These are phyloP conservation scores for Pteronura brasiliensis DNA, from an alignment of 2,113 vertebrate species.

Conservation along the genomic window DNA sequence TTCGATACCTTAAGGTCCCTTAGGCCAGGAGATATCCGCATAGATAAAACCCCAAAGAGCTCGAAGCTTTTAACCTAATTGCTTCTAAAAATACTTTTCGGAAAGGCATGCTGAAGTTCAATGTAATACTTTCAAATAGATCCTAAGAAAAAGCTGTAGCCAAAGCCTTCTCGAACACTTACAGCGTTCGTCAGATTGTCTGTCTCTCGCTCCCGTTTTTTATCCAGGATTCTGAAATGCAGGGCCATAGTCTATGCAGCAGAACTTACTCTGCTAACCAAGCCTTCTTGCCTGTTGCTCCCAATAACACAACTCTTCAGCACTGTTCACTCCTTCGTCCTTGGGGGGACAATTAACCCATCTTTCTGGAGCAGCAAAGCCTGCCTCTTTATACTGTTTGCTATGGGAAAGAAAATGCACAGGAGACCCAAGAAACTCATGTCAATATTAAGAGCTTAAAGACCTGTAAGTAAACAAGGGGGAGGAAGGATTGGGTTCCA, in stretches of 20 bases:
- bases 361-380: conserved; percentile 6
- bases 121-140: conserved; percentile 11
- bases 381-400: not conserved
- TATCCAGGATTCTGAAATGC: not conserved
- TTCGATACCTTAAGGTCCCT: conserved; percentile 37
- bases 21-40: conserved; percentile 39
- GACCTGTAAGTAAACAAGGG: conserved; percentile 53
- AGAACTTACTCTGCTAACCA: not conserved
- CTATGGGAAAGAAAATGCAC: not conserved
- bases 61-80: conserved; percentile 64
- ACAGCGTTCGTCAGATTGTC: not conserved
- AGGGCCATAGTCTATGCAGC: not conserved
- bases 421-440: not conserved
- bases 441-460: conserved; percentile 39
- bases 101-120: conserved; percentile 31
- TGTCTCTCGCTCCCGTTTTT: not conserved
- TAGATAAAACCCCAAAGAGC: conserved; percentile 56
- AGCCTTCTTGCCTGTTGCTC: not conserved
- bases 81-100: conserved; percentile 68
- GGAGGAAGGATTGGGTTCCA: not conserved
- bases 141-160: not conserved
- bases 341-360: not conserved
- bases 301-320: not conserved
- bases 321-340: not conserved
- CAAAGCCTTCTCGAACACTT: not conserved